Evolutionary conservation across 2,888 invertebrate genomes (phyloP).

Genomic region (Imbricaverruca yamaguchii): DNA sequence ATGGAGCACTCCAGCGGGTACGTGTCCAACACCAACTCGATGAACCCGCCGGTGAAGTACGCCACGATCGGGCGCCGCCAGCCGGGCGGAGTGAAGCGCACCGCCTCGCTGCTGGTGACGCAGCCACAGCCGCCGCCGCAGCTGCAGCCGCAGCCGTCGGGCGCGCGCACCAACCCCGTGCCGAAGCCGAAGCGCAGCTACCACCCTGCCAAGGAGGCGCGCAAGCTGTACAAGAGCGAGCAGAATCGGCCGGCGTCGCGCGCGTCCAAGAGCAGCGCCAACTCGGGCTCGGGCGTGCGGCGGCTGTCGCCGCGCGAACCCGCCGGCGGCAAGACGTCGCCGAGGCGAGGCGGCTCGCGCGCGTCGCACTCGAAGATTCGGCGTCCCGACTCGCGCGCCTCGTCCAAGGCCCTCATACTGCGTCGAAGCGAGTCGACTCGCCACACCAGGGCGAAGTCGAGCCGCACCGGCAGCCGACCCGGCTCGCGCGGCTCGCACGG

Average conservation of each 20-base stretch:
- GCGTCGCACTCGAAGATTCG: not conserved
- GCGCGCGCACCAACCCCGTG: not conserved
- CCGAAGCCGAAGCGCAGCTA: not conserved
- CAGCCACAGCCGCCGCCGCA: not conserved
- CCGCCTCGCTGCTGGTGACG: not conserved
- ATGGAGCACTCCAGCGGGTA: slow-evolving; percentile 1
- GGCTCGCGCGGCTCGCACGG: not conserved
- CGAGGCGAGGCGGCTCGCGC: not conserved
- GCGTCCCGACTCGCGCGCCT: slow-evolving; percentile 10
- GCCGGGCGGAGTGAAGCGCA: not conserved
- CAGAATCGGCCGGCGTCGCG: not conserved
- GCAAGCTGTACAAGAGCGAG: not conserved
- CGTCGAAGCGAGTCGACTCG: not conserved
- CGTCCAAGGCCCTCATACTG: slow-evolving; percentile 3
- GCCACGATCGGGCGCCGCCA: not conserved
- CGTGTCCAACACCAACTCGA: slow-evolving; percentile 17
- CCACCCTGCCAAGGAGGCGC: not conserved
- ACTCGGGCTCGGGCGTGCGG: not conserved
- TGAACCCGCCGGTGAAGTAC: slow-evolving; percentile 16
- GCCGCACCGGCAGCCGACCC: not conserved
- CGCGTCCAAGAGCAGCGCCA: slow-evolving; percentile 4
- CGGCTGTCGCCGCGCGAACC: not conserved
- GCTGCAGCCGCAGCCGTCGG: not conserved
- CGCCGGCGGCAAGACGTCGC: not conserved
- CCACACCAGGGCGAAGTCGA: not conserved